Percentiles rank a stretch among this genome's conserved stretches.
These are phyloP conservation scores for Geotrupes spiniger DNA, from an alignment of 2,888 invertebrate species.

Conservation along the genomic window DNA sequence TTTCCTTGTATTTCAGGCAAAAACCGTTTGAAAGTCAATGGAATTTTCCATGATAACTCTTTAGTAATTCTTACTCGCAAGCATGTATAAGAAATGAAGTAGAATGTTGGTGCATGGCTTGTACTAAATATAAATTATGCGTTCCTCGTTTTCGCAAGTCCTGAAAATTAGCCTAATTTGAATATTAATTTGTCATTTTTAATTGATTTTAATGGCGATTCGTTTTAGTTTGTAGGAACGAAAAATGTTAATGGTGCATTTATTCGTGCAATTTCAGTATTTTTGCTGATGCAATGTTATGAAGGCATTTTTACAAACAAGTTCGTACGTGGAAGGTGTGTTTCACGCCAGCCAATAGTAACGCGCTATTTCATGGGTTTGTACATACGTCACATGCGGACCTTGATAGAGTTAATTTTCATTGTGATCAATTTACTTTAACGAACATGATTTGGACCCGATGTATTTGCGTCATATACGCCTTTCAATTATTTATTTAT, in stretches of 20 bases:
- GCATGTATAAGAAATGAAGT: too few species aligned
- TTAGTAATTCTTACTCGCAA: too few species aligned
- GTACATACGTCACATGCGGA: constrained; percentile 1
- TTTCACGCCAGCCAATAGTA: neutral
- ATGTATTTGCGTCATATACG: too few species aligned
- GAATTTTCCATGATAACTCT: too few species aligned
- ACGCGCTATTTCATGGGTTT: constrained; percentile 3
- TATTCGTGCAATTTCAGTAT: neutral
- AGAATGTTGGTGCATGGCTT: too few species aligned
- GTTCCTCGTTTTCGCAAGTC: neutral
- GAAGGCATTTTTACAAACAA: constrained; percentile 2
- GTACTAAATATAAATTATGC: too few species aligned
- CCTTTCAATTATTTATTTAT: too few species aligned
- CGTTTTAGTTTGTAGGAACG: neutral
- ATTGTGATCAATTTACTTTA: constrained; percentile 1
- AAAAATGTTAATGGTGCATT: neutral
- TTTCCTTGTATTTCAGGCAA: too few species aligned
- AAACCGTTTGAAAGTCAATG: too few species aligned
- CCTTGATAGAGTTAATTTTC: constrained; percentile 4
- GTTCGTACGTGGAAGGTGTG: constrained; percentile 6
- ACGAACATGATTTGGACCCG: too few species aligned
- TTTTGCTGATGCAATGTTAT: constrained; percentile 4
- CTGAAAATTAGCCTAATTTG: neutral
- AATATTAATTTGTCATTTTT: neutral
- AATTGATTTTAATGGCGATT: neutral